Base-by-base conservation (phyloP, 2,888 invertebrate species). In the Drosophila buzzatii region DNA sequence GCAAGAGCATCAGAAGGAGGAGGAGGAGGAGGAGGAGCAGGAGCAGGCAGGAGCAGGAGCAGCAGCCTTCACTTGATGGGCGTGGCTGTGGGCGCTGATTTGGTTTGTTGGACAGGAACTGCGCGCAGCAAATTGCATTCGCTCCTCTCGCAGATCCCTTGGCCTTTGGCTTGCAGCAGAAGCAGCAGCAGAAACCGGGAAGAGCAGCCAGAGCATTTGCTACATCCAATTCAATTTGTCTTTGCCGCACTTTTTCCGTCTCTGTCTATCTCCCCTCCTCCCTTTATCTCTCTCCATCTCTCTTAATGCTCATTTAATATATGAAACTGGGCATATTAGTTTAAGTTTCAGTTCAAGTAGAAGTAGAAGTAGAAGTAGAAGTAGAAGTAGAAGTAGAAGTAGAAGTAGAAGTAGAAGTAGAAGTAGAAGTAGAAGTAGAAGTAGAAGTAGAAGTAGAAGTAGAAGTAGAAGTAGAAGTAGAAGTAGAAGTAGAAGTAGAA, bases 41-140 rank as follows among this genome's bases (percentile, higher is more conserved):
- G 6, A 31, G 14, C 31, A 49, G 16, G 14, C 31, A 49, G 16
- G 8, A 18, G 6, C 37, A 12, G 39, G n/a, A 18, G 42, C 42
- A n/a, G 3, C 9, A n/a, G 18, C 5, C 6, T 16, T 8, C 14
- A 14, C 8, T 12, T 16, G n/a, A 18, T 45, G 58, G 47, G 45
- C 37, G 23, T 33, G 58, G 59, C 37, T 2, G 16, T 35, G 41
- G 53, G 53, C 39, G 45, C 47, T 41, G 55, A 41, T 47, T 47
- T 53, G 65, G 45, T 53, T 65, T 49, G 66, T 56, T 51, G 73
- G 57, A 63, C 70, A 66, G 60, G 72, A 71, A 52, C 65, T 78
- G 78, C 71, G 70, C 55, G 51, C 70, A 63, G 70, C 52, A 85
- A 84, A 85, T 79, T 82, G 82, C 84, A 84, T 85, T 82, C 85